Base-by-base conservation (phyloP, 1,140 invertebrate genomes). In the Ostrea edulis region DNA sequence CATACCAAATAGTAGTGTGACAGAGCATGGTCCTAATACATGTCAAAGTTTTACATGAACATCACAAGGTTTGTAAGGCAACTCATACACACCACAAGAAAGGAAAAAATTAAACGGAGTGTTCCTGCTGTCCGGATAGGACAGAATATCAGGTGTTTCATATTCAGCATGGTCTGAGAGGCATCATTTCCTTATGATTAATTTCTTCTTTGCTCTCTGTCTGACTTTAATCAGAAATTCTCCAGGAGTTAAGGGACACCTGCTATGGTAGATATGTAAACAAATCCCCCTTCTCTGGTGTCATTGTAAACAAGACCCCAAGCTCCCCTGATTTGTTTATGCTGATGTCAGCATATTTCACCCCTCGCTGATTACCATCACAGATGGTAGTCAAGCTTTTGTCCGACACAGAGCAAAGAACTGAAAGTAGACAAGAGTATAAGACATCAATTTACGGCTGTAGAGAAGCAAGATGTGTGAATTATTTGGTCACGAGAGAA, bases 271-370 rank as follows among this genome's bases (percentile, higher is more conserved):
- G 55, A 62, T 20, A 62, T 62, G 55, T 62, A 62, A 62, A 62
- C 55, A 62, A 3, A n/a, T 44, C 55, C n/a, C 55, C 55, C 12
- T 62, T 62, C 55, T 20, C 55, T n/a, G 17, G 55, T 62, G 55
- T 62, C 55, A 3, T 62, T 62, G n/a, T 62, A 62, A 3, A 77
- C 68, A 77, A 77, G 25, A 11, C 25, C 14, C 29, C 68, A 3
- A 77, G 14, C 2, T 22, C 25, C 25, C 14, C 9, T 2, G 11
- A 29, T 77, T 20, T 20, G 25, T 25, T 29, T 77, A 22, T 9
- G 68, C 68, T 77, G 68, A 77, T 77, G 22, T 77, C 68, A 77
- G 68, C 68, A 77, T 35, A 77, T 29, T 77, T 77, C 29, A 22
- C 68, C 68, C 65, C 68, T 17, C 11, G 25, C 29, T 35, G 22